Base-by-base conservation (phyloP, 2,113 vertebrate genomes). In the Helogale parvula region DNA sequence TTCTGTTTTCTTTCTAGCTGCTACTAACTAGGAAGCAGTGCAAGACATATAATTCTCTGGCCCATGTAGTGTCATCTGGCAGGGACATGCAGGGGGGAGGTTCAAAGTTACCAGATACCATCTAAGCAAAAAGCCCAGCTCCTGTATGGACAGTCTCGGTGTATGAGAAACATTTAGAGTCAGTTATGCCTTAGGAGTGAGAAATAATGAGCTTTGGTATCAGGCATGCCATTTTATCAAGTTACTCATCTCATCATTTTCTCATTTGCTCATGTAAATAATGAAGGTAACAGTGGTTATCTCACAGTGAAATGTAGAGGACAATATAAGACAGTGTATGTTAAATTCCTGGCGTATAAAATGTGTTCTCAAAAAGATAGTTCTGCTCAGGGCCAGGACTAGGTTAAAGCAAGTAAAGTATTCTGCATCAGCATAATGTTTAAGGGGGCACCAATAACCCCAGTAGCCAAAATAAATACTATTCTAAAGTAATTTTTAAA, bases 1-100 rank as follows among this genome's bases (percentile, higher is more conserved):
- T 33, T 76, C 35, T 93, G 19, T 91, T 88, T 95, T 63, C 54
- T 68, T 94, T 97, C 57, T 27, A 80, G 35, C 21, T 87, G 52
- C 38, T 74, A 5, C 69, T 47, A 71, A 94, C 23, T 29, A 2
- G 10, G 38, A 92, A 92, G 31, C n/a, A 57, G 17, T 9, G 2
- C 41, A 83, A 88, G 60, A 38, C 47, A 52, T 52, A 4, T 68
- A 45, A 54, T 81, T 72, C 50, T 80, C 54, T 29, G 41, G 33
- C 7, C 38, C 74, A 57, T 35, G 8, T 35, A 69, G 47, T 33
- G 4, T 15, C 45, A 16, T 76, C 71, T 71, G 52, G 38, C 31
- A 68, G 38, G 57, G 5, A 4, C 14, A 23, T 0, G 1, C 8
- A 63, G 19, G 54, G 25, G 45, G 88, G 47, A 90, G 54, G n/a